A percentile compares a stretch with the other conserved stretches of the same genome.
These are phyloP conservation scores for Pachymerium ferrugineum DNA, from an alignment of 2,888 invertebrate genomes.

Conservation along the genomic window DNA sequence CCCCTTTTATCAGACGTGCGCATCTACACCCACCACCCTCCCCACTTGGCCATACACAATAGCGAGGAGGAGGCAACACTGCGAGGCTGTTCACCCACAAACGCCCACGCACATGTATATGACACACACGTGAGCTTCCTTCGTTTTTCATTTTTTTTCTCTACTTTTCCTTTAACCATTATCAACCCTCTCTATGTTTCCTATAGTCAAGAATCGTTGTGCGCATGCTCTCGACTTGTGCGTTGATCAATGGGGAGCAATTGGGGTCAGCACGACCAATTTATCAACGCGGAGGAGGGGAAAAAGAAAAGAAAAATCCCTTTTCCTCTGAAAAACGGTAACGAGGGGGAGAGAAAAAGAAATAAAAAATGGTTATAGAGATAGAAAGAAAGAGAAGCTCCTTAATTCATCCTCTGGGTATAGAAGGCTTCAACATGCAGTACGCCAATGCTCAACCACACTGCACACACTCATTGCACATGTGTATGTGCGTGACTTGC, in stretches of 20 bases:
- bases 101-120: no score
- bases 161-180: neutral
- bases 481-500: slow-evolving; percentile 9
- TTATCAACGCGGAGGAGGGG: neutral
- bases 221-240: slow-evolving; percentile 1
- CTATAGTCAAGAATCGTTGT: neutral
- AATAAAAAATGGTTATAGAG: slow-evolving; percentile 8
- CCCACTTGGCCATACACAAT: neutral
- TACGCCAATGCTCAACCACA: neutral
- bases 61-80: neutral
- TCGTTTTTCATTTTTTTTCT: neutral
- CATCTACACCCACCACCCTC: slow-evolving; percentile 4
- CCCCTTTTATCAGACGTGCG: slow-evolving; percentile 4
- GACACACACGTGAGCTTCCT: neutral
- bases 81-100: neutral
- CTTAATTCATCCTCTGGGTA: slow-evolving; percentile 9
- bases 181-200: neutral
- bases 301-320: neutral
- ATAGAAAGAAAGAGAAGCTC: neutral
- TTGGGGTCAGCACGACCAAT: slow-evolving; percentile 13
- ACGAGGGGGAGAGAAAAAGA: slow-evolving; percentile 13
- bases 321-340: slow-evolving; percentile 13
- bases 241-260: slow-evolving; percentile 13
- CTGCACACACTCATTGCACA: neutral
- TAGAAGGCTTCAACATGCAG: neutral